Base-by-base conservation (phyloP, 2,113 vertebrate genomes). In the Rhynchopsitta pachyrhyncha region DNA sequence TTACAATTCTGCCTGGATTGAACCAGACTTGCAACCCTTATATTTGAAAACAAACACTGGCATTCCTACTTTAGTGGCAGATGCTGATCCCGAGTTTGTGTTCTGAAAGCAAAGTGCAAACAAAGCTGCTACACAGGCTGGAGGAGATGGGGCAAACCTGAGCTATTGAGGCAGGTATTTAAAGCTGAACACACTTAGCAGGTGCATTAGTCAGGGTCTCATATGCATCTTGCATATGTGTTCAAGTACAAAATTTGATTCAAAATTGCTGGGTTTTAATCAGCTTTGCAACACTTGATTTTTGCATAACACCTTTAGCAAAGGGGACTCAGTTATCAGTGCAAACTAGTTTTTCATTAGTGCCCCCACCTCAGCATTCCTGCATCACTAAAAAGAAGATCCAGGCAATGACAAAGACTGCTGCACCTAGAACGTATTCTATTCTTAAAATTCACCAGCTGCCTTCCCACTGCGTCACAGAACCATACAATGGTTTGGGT, bases 211-310 rank as follows among this genome's bases (percentile, higher is more conserved):
- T 49, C 39, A 24, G n/a, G 20, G 19, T 64, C 13, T 64, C 13
- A 6, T 5, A 7, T 0, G 2, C 6, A 22, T 22, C 28, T 18
- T 33, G 81, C 9, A 5, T 6, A 3, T 1, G 29, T 14, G 22
- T 31, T 29, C 37, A 67, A 68, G 67, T 3, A 66, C 24, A 66
- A 76, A 93, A 41, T 2, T 11, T 3, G 6, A 8, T 7, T n/a
- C 28, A 19, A 44, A 85, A 28, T 12, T 29, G 35, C 2, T 46
- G 39, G 8, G 0, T 42, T 76, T 73, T 18, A 31, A 69, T 17
- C 52, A 41, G 33, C 47, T 53, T 31, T n/a, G 29, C 28, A 16
- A 11, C 66, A 44, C 0, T 24, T 24, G 35, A 4, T 11, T 28
- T 67, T 69, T 44, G 24, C 22, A 16, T 2, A 18, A 6, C 9